Evolutionary conservation across 2,113 vertebrate species (phyloP).

Genomic region (Oryzias melastigma): DNA sequence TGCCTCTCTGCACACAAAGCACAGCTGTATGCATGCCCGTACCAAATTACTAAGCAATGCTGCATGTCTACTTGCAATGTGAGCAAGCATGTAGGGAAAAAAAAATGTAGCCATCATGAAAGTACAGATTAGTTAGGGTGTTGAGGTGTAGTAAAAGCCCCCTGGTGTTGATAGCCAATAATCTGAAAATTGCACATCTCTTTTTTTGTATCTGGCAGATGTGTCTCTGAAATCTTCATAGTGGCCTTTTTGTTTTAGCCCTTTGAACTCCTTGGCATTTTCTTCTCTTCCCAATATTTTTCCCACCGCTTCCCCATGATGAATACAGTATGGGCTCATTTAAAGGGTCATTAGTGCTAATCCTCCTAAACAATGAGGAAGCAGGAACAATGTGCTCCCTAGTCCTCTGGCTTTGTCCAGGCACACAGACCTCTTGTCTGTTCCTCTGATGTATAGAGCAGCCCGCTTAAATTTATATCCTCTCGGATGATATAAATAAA

Average conservation of each 20-base stretch:
- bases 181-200: constrained; percentile 79
- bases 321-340: constrained; percentile 74
- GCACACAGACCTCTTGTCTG: constrained; percentile 60
- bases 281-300: constrained; percentile 61
- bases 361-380: constrained; percentile 73
- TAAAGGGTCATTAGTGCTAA: constrained; percentile 77
- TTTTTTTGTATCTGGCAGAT: constrained; percentile 70
- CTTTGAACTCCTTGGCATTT: constrained; percentile 71
- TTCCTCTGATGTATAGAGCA: constrained; percentile 33
- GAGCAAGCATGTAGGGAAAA: constrained; percentile 18
- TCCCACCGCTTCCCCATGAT: constrained; percentile 56
- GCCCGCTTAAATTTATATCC: constrained; percentile 23
- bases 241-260: constrained; percentile 75
- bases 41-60: constrained; percentile 45
- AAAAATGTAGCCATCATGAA: constrained; percentile 53
- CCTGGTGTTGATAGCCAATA: constrained; percentile 69
- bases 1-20: constrained; percentile 53
- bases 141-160: constrained; percentile 63
- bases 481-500: constrained; percentile 33
- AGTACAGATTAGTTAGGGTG: constrained; percentile 59
- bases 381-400: constrained; percentile 59
- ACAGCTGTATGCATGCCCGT: constrained; percentile 52
- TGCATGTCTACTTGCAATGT: constrained; percentile 26
- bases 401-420: constrained; percentile 36
- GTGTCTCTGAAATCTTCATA: constrained; percentile 63